Conservation (phyloP, 2,113 vertebrate species). For the Syrmaticus mikado region DNA sequence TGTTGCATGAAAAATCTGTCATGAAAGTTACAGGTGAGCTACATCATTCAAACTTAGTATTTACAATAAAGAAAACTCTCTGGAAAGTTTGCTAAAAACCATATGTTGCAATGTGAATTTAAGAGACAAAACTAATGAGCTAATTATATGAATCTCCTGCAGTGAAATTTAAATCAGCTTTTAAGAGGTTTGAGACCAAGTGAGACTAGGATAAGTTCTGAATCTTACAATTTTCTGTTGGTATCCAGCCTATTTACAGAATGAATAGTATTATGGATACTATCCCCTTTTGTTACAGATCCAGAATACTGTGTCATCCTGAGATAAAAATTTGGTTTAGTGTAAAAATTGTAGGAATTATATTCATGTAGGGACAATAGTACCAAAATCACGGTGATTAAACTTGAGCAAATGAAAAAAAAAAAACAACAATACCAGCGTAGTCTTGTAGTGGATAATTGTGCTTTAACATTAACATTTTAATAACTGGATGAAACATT, state of each 20-base stretch:
- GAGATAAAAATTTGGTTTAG: not conserved
- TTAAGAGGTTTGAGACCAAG: not conserved
- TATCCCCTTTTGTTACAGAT: not conserved
- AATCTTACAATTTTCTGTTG: not conserved
- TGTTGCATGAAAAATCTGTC: not conserved
- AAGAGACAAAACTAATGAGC: not conserved
- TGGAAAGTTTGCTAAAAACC: not conserved
- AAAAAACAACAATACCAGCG: not conserved
- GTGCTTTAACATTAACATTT: not conserved
- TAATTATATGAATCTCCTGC: not conserved
- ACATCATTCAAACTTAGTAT: not conserved
- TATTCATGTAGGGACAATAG: not conserved
- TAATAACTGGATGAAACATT: not conserved
- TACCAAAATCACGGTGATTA: not conserved
- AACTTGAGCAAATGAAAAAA: not conserved
- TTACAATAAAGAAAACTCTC: not conserved
- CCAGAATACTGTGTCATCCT: not conserved
- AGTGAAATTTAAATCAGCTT: not conserved
- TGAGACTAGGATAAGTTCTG: not conserved
- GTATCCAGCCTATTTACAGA: not conserved
- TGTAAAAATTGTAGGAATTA: not conserved
- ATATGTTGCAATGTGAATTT: not conserved
- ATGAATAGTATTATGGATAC: not conserved
- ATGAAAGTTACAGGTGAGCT: not conserved
- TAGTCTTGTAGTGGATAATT: not conserved